Conservation (phyloP, 2,113 vertebrate species). For the Heterotis niloticus region DNA sequence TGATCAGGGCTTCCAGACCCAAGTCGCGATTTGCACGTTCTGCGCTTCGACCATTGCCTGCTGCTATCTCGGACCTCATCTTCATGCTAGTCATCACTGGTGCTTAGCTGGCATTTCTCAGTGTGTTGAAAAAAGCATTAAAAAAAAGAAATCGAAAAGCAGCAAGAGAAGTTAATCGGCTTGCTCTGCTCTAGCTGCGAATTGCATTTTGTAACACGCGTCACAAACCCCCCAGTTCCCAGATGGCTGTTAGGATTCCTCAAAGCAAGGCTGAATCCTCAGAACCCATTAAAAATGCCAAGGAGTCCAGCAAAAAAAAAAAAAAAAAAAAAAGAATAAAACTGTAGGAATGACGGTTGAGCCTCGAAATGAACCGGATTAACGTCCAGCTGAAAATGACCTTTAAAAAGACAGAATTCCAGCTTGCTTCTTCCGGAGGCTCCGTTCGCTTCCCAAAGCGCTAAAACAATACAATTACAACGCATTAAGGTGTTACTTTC, state of each 20-base stretch:
- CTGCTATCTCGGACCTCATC: background rate
- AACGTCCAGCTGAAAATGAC: background rate
- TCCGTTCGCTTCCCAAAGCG: background rate
- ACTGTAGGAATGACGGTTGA: background rate
- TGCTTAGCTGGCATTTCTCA: constrained; percentile 43
- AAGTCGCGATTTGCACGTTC: background rate
- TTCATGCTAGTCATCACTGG: constrained; percentile 38
- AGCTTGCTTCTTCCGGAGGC: background rate
- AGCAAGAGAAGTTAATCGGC: constrained; percentile 38
- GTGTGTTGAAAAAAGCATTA: constrained; percentile 35
- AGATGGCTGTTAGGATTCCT: constrained; percentile 5
- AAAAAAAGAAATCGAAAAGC: background rate
- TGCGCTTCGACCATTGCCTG: background rate
- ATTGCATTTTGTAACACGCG: constrained; percentile 36
- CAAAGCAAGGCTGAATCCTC: constrained; percentile 20
- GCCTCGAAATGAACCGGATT: background rate
- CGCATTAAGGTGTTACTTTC: background rate
- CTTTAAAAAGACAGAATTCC: background rate
- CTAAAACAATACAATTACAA: background rate
- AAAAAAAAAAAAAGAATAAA: background rate
- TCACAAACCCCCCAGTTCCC: constrained; percentile 22
- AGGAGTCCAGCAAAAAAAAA: background rate
- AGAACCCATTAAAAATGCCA: background rate
- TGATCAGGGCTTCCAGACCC: background rate
- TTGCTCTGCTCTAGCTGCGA: constrained; percentile 36